phyloP scores from a whole-genome alignment of 2,888 invertebrate genomes.

The Metallyticus violacea region DNA sequence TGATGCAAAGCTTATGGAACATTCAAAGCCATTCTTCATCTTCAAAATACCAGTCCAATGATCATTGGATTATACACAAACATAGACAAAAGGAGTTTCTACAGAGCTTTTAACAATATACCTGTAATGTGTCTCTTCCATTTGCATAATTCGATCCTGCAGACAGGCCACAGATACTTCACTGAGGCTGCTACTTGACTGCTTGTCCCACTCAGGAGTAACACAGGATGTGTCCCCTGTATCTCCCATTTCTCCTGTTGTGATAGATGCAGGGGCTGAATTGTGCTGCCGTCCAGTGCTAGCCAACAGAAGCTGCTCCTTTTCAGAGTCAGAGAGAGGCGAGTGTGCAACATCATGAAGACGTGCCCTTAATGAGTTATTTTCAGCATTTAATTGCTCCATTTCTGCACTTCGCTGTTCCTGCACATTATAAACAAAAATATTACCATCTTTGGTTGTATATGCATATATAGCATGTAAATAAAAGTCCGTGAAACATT shows the following conservation, averaged over 20 bases:
- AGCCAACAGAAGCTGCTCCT: constrained; percentile 74
- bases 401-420: constrained; percentile 56
- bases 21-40: no score
- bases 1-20: no score
- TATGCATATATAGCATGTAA: no score
- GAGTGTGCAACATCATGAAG: constrained; percentile 77
- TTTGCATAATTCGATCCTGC: constrained; percentile 89
- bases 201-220: constrained; percentile 89
- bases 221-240: constrained; percentile 60
- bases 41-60: no score
- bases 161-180: constrained; percentile 89
- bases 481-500: no score
- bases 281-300: constrained; percentile 59
- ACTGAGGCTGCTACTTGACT: constrained; percentile 80
- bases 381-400: constrained; percentile 63
- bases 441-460: no score
- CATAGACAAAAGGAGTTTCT: no score
- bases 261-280: constrained; percentile 76
- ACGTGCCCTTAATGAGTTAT: constrained; percentile 67
- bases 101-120: no score
- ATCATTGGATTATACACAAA: no score
- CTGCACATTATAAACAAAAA: not conserved
- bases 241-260: not conserved
- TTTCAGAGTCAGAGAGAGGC: constrained; percentile 78
- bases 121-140: constrained; percentile 87